Percentiles rank a stretch among this genome's conserved stretches.
These are phyloP conservation scores for Scomberomorus guttatus DNA, from an alignment of 2,797 vertebrate species.

Conservation along the genomic window DNA sequence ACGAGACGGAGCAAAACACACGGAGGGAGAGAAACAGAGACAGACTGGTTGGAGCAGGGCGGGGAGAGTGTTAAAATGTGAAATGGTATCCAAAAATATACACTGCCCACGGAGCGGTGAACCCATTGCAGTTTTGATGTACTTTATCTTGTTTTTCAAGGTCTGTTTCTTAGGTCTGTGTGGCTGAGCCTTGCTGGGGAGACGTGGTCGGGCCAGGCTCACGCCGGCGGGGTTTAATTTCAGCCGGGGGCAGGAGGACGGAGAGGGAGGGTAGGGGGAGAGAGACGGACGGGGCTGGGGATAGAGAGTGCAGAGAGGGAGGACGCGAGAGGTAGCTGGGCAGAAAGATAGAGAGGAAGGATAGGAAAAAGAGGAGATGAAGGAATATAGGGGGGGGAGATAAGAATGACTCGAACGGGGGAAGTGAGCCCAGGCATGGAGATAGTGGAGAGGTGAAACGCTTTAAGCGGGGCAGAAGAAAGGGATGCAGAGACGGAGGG, in stretches of 20 bases:
- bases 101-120: slow-evolving; percentile 66
- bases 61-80: slow-evolving; percentile 54
- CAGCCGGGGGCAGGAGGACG: slow-evolving; percentile 35
- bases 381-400: slow-evolving; percentile 70
- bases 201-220: slow-evolving; percentile 49
- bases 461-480: slow-evolving; percentile 72
- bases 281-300: background rate
- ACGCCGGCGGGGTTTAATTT: slow-evolving; percentile 71
- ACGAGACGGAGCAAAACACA: slow-evolving; percentile 39
- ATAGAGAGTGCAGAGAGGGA: slow-evolving; percentile 41
- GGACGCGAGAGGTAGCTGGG: slow-evolving; percentile 53
- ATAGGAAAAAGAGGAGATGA: slow-evolving; percentile 68
- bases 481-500: slow-evolving; percentile 61
- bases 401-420: slow-evolving; percentile 71
- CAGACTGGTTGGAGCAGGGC: slow-evolving; percentile 55
- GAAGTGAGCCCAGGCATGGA: slow-evolving; percentile 58
- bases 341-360: slow-evolving; percentile 67
- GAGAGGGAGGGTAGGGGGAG: slow-evolving; percentile 10
- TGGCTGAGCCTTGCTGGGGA: slow-evolving; percentile 57
- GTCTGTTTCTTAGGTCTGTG: slow-evolving; percentile 69
- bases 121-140: slow-evolving; percentile 68
- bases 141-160: slow-evolving; percentile 80
- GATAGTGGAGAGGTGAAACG: slow-evolving; percentile 77
- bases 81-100: slow-evolving; percentile 75
- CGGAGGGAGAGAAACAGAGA: slow-evolving; percentile 25